Evolutionary conservation across 2,113 vertebrate species (phyloP).

Genomic region (Myrmophylax atrothorax): DNA sequence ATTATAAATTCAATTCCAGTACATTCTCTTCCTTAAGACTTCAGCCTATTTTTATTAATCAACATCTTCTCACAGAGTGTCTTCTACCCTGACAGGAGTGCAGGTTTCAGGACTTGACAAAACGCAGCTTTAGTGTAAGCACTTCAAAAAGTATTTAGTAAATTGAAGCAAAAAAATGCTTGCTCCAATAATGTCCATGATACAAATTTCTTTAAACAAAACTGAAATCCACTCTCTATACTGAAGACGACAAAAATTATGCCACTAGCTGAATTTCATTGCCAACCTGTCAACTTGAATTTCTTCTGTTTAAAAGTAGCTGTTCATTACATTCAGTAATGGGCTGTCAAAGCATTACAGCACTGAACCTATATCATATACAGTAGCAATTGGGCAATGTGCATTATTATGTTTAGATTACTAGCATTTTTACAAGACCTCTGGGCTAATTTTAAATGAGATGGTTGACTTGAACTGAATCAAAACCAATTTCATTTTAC

Average conservation of each 20-base stretch:
- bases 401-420: slow-evolving; percentile 84
- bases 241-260: slow-evolving; percentile 80
- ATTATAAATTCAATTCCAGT: slow-evolving; percentile 21
- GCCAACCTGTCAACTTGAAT: slow-evolving; percentile 83
- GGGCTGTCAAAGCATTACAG: slow-evolving; percentile 83
- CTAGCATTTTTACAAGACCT: slow-evolving; percentile 82
- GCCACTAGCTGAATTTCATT: slow-evolving; percentile 83
- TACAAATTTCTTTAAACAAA: slow-evolving; percentile 76
- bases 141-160: slow-evolving; percentile 45
- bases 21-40: not conserved
- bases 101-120: slow-evolving; percentile 17
- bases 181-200: slow-evolving; percentile 66
- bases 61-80: not conserved
- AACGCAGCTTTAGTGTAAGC: slow-evolving; percentile 42
- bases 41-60: slow-evolving; percentile 29
- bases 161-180: slow-evolving; percentile 57
- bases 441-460: slow-evolving; percentile 87
- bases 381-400: slow-evolving; percentile 87
- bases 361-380: slow-evolving; percentile 84
- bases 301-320: slow-evolving; percentile 85
- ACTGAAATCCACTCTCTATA: slow-evolving; percentile 73
- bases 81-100: not conserved
- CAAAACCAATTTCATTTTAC: slow-evolving; percentile 72
- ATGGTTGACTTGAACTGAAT: slow-evolving; percentile 84
- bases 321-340: slow-evolving; percentile 86